Percentiles rank a stretch among this genome's conserved stretches.
These are phyloP conservation scores for Eolophus roseicapilla DNA, from an alignment of 2,113 vertebrate genomes.

Conservation along the genomic window DNA sequence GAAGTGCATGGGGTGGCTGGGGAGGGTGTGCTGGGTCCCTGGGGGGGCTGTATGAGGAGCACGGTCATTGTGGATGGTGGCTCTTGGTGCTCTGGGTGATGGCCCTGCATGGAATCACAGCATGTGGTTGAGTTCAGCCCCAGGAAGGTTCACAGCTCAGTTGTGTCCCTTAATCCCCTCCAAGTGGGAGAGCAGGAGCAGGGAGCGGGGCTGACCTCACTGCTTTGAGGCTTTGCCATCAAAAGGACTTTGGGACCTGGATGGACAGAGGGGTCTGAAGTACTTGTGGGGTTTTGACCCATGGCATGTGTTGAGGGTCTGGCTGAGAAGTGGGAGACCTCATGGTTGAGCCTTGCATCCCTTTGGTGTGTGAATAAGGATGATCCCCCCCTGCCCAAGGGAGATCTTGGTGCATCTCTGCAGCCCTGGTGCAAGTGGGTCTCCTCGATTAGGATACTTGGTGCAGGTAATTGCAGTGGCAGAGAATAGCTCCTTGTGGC, in stretches of 20 bases:
- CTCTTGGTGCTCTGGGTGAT: neutral
- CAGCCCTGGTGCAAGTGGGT: neutral
- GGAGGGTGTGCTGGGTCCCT: neutral
- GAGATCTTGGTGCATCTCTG: neutral
- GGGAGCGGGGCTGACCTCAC: neutral
- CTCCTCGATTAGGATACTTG: accelerated
- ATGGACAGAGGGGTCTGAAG: too few relatives aligned
- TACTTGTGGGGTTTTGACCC: neutral
- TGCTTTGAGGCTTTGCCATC: neutral
- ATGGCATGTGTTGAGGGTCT: accelerated
- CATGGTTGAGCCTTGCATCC: accelerated
- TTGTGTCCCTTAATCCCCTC: neutral
- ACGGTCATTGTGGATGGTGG: accelerated
- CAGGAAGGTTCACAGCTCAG: accelerated
- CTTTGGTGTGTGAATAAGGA: neutral
- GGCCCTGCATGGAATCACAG: accelerated
- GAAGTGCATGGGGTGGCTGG: accelerated
- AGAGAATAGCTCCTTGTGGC: neutral
- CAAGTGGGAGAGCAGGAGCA: neutral
- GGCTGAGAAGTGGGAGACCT: neutral
- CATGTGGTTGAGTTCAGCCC: neutral
- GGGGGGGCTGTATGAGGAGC: too few relatives aligned
- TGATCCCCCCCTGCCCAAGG: neutral
- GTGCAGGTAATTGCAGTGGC: neutral
- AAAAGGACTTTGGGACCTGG: neutral